A percentile compares a stretch with the other conserved stretches of the same genome.
phyloP scores from a whole-genome alignment of 1,140 invertebrate genomes.

The Chionoecetes opilio region DNA sequence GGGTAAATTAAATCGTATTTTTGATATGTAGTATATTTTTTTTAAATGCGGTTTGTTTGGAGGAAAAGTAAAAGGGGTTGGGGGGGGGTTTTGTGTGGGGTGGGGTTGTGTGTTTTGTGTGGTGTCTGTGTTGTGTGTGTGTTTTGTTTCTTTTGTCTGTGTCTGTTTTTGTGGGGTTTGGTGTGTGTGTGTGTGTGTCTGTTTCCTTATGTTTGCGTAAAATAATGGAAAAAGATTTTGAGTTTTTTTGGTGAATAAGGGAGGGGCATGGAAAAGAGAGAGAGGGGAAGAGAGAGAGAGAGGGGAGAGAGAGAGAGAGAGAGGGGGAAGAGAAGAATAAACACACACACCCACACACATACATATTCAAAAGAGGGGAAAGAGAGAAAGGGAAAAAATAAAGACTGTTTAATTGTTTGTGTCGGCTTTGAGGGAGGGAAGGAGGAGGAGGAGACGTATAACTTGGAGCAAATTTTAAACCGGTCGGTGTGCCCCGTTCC shows the following conservation, averaged over 20 bases:
- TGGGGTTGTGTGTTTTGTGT: not conserved
- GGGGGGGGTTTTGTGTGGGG: not conserved
- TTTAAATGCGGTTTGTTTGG: not conserved
- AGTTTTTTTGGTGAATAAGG: not conserved
- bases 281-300: slow-evolving; percentile 3
- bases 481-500: not conserved
- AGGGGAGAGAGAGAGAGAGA: not conserved
- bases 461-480: slow-evolving; percentile 19
- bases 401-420: slow-evolving; percentile 10
- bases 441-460: not conserved
- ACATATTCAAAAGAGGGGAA: not conserved
- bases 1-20: not conserved
- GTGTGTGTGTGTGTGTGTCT: not conserved
- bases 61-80: not conserved
- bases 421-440: not conserved
- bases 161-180: not conserved
- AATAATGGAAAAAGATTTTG: not conserved
- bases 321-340: not conserved
- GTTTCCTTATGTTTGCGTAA: not conserved
- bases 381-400: not conserved
- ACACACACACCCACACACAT: not conserved
- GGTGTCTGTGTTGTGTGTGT: slow-evolving; percentile 1
- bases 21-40: not conserved
- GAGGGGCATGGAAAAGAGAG: not conserved
- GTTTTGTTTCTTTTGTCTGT: not conserved